Percentiles rank a stretch among this genome's conserved stretches.
Evolutionary conservation across 2,113 vertebrate species (phyloP).

Genomic region (Sorex araneus): DNA sequence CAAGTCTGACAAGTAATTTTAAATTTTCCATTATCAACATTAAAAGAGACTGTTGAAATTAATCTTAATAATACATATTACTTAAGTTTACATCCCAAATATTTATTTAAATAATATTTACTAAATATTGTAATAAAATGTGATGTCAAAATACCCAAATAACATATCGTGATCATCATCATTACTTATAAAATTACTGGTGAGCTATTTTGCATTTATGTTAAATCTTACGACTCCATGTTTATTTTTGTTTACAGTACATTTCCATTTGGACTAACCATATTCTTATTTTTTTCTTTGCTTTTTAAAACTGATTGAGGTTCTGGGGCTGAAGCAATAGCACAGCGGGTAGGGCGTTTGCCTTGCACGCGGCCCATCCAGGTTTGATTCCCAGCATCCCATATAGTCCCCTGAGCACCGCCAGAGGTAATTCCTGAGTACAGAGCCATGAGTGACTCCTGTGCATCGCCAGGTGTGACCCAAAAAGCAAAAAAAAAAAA

Average conservation of each 20-base stretch:
- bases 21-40: neutral
- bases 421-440: too few species aligned
- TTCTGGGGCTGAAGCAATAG: too few species aligned
- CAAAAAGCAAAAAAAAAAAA: too few species aligned
- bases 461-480: too few species aligned
- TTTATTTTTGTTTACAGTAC: neutral
- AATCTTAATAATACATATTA: conserved; percentile 26
- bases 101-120: neutral
- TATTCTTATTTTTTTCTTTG: neutral
- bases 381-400: too few species aligned
- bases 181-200: neutral
- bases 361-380: too few species aligned
- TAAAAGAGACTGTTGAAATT: neutral
- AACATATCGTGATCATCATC: neutral
- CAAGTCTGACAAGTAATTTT: neutral
- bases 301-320: too few species aligned
- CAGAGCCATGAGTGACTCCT: too few species aligned
- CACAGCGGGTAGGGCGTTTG: too few species aligned
- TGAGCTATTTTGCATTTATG: neutral
- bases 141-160: neutral
- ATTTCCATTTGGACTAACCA: neutral
- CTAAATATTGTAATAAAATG: neutral
- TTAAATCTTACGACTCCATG: too few species aligned
- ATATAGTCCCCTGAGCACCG: too few species aligned
- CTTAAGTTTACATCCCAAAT: neutral